These are phyloP conservation scores for Bombus haemorrhoidalis DNA, from an alignment of 1,140 invertebrate species.

Conservation along the genomic window DNA sequence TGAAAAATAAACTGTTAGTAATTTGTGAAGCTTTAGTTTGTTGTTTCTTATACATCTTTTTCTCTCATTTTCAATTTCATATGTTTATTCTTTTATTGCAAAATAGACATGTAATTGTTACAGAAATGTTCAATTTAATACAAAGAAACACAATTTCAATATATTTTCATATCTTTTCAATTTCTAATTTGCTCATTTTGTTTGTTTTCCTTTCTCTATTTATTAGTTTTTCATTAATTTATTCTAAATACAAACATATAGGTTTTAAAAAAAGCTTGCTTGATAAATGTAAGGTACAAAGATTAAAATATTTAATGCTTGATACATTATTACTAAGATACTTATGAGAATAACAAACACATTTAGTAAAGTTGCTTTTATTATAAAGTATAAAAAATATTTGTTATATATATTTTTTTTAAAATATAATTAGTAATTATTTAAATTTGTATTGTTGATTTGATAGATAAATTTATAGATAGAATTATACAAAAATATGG, in stretches of 20 bases:
- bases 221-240: not conserved
- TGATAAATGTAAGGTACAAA: not conserved
- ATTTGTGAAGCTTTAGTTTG: constrained; percentile 18
- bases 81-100: constrained; percentile 18
- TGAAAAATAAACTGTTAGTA: constrained; percentile 37
- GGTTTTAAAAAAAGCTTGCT: not conserved
- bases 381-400: not conserved
- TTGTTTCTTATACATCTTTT: constrained; percentile 29
- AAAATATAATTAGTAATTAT: not conserved
- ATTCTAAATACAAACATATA: not conserved
- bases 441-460: not conserved
- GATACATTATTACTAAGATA: not conserved
- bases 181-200: not conserved
- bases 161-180: not conserved
- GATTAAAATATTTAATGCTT: not conserved
- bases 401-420: not conserved
- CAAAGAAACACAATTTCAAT: not conserved
- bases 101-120: not conserved
- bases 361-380: not conserved
- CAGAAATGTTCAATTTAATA: not conserved
- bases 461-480: not conserved
- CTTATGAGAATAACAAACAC: not conserved
- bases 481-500: not conserved
- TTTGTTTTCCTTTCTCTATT: constrained; percentile 16
- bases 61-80: not conserved